Evolutionary conservation across 2,113 vertebrate species (phyloP).

Genomic region (Apaloderma vittatum): DNA sequence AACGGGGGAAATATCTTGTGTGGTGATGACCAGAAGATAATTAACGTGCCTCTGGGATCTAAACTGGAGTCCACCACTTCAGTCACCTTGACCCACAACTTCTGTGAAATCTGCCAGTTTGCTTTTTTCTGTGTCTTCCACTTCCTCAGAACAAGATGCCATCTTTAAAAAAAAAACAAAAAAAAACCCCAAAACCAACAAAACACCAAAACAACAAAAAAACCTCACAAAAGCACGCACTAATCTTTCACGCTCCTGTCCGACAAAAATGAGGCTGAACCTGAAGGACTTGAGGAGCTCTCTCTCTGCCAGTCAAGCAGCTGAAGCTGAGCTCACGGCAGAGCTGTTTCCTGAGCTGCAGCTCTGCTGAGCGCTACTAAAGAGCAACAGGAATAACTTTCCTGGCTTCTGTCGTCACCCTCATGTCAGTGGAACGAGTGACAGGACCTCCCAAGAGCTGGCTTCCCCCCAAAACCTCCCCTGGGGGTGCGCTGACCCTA

Average conservation of each 20-base stretch:
- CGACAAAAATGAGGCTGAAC: neutral
- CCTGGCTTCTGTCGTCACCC: fast-evolving
- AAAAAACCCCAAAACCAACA: neutral
- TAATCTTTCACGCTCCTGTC: neutral
- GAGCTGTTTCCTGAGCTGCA: neutral
- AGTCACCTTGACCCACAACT: neutral
- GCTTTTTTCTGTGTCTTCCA: neutral
- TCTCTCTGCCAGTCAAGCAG: neutral
- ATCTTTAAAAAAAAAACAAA: neutral
- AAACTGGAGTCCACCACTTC: neutral
- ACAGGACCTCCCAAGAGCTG: neutral
- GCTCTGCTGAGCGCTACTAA: neutral
- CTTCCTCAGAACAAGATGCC: neutral
- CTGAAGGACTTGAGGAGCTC: neutral
- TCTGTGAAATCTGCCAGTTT: neutral
- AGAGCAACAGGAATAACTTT: neutral
- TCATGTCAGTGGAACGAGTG: fast-evolving
- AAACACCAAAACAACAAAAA: no score
- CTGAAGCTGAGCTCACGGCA: neutral
- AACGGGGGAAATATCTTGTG: neutral
- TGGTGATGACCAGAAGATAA: neutral
- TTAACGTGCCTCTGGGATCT: neutral
- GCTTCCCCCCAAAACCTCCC: neutral
- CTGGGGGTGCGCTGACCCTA: fast-evolving
- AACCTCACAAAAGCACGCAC: neutral